Evolutionary conservation across 2,113 vertebrate species (phyloP).

Genomic region (Tachycineta bicolor): DNA sequence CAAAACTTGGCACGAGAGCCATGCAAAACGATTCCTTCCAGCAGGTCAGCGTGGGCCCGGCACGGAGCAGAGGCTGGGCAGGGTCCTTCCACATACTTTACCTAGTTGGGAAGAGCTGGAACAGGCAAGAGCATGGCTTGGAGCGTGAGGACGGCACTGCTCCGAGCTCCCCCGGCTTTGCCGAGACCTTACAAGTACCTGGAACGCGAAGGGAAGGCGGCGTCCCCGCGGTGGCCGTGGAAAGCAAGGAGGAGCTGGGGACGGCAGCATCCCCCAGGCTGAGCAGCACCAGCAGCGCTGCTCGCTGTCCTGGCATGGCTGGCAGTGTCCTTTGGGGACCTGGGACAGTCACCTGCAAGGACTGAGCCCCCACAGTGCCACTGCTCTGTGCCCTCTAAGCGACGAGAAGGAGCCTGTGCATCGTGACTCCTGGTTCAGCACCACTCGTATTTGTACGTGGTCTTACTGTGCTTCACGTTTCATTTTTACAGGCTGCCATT

Average conservation of each 20-base stretch:
- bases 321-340: not conserved
- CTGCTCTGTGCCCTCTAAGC: not conserved
- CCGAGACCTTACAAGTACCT: not conserved
- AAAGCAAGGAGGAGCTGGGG: not conserved
- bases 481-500: not conserved
- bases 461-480: not conserved
- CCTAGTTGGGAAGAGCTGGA: conserved; percentile 32
- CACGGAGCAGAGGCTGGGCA: not conserved
- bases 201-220: fast-evolving
- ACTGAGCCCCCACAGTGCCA: not conserved
- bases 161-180: not conserved
- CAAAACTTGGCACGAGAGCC: not conserved
- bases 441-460: fast-evolving
- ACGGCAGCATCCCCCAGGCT: not conserved
- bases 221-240: fast-evolving
- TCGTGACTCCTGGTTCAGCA: not conserved
- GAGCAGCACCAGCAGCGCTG: not conserved
- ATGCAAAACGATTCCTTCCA: not conserved
- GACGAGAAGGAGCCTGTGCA: not conserved
- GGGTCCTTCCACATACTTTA: not conserved
- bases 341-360: fast-evolving
- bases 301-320: not conserved
- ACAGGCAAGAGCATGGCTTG: fast-evolving
- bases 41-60: not conserved
- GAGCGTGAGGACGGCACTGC: not conserved